These are phyloP conservation scores for Agrotis ipsilon DNA, from an alignment of 2,888 invertebrate genomes.

Conservation along the genomic window DNA sequence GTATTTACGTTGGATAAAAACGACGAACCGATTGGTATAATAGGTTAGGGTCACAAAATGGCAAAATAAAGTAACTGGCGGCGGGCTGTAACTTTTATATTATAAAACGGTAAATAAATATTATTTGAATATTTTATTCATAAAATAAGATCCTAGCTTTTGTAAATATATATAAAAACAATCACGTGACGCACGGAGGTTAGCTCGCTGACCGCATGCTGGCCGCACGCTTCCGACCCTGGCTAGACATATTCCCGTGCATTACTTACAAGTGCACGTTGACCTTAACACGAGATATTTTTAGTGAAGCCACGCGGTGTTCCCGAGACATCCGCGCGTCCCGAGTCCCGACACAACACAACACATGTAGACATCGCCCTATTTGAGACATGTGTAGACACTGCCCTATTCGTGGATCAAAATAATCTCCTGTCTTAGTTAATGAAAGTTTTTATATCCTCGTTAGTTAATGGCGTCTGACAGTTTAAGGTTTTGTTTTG, in stretches of 20 bases:
- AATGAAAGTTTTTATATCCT: constrained; percentile 61
- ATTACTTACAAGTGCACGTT: background rate
- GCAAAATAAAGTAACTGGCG: no score
- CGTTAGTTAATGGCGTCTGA: constrained; percentile 46
- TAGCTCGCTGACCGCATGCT: no score
- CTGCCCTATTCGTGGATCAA: constrained; percentile 57
- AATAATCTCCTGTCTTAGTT: constrained; percentile 57
- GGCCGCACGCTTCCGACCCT: no score
- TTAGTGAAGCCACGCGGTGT: constrained; percentile 58
- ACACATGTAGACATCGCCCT: constrained; percentile 36
- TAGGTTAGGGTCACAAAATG: no score
- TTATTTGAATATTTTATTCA: no score
- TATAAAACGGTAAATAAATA: no score
- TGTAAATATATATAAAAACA: no score
- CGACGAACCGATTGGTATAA: background rate
- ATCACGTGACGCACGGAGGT: no score
- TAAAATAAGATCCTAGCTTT: no score
- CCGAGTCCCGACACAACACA: constrained; percentile 23
- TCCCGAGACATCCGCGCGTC: constrained; percentile 28
- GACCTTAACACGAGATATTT: constrained; percentile 47
- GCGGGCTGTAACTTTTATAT: no score
- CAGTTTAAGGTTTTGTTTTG: constrained; percentile 47
- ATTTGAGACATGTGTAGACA: constrained; percentile 55
- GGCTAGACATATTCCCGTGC: background rate
- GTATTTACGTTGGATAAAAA: background rate